Conservation (phyloP, 2,888 invertebrate species). For the Lepetodrilus schrolli region DNA sequence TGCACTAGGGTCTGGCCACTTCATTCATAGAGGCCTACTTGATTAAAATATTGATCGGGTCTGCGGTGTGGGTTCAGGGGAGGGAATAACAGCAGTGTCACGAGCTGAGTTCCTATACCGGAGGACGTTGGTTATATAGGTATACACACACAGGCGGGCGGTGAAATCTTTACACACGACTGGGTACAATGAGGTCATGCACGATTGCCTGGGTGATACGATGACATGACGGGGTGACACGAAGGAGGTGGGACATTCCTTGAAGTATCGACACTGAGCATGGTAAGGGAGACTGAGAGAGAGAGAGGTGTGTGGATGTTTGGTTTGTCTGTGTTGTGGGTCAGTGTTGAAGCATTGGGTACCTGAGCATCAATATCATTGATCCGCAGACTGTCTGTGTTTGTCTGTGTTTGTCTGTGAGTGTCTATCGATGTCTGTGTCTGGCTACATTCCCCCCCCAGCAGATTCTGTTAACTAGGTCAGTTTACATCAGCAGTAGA, state of each 20-base stretch:
- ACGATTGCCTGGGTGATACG: not conserved
- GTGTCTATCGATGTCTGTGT: not conserved
- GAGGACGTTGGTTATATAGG: not conserved
- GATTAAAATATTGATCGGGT: constrained; percentile 21
- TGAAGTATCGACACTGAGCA: not conserved
- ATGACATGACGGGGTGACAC: no score
- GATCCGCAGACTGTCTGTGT: not conserved
- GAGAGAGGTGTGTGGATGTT: no score
- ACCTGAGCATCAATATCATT: no score
- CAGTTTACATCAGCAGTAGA: constrained; percentile 6
- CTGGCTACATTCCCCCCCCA: not conserved
- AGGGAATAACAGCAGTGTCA: not conserved
- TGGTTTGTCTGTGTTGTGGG: not conserved
- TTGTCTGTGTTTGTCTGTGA: not conserved
- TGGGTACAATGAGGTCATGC: constrained; percentile 6
- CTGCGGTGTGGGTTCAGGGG: not conserved
- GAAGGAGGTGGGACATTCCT: constrained; percentile 1
- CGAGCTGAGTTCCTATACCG: no score
- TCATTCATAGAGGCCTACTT: not conserved
- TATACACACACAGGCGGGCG: not conserved
- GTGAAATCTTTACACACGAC: constrained; percentile 7
- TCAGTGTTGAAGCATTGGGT: no score
- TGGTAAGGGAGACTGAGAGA: not conserved
- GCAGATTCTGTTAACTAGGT: not conserved
- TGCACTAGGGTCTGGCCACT: not conserved